Evolutionary conservation across 2,797 vertebrate genomes (phyloP), one percentile per base, ranked within the genome.

Genomic region (Hydrolagus colliei): DNA sequence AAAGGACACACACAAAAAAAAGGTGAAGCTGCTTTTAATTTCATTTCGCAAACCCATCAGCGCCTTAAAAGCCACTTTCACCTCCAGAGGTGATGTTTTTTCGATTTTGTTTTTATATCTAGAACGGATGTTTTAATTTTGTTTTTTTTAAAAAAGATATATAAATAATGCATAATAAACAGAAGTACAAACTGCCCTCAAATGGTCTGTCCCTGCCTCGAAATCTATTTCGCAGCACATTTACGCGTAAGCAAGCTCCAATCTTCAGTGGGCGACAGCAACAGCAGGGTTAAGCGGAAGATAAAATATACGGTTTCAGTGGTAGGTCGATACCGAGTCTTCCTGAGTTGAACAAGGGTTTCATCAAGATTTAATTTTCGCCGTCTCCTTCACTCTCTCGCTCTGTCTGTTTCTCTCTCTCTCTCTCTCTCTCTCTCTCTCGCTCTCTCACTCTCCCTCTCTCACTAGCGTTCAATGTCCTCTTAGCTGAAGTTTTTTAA

Each of bases 301-400:
- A 84, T 41, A 82, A 68, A 14, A 12, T 35, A 68, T 84, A 71
- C 65, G 20, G 79, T 84, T 75, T 86, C 74, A 52, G 20, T 68
- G 41, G 52, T 61, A 41, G 52, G 71, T 73, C 85, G 61, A 74
- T 86, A 41, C 90, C 90, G 91, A 91, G 90, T 86, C 90, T 82
- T 91, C 67, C 62, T 87, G 73, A 72, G 87, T 72, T 63, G 72
- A 73, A 65, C 74, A 72, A 88, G 86, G 86, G 74, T 78, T 86
- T 86, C 73, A 86, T 78, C 86, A 78, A 52, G 22, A 86, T 86
- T 77, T 86, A 77, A 77, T 86, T 75, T 65, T 86, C 76, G 3
- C n/a, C 20, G 27, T 18, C 67, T 41, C 65, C 52, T 41, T 35
- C 27, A 35, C 32, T 13, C 78, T 9, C 63, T 68, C 10, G 20